These are phyloP conservation scores for Varanus komodoensis DNA, from an alignment of 2,113 vertebrate genomes.

Conservation along the genomic window DNA sequence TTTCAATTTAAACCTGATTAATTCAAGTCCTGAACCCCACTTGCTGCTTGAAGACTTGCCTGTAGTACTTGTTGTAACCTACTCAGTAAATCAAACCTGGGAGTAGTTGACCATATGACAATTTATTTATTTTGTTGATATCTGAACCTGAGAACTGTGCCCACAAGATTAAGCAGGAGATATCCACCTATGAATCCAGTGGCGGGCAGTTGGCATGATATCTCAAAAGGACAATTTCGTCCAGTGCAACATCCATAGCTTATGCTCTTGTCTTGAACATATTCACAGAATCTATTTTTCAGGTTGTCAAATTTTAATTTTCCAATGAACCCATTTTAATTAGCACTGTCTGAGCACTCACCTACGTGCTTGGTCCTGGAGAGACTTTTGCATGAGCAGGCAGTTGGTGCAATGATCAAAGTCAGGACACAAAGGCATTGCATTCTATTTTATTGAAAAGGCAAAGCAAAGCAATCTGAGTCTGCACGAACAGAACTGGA, in stretches of 20 bases:
- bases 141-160: not conserved
- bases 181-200: not conserved
- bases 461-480: not conserved
- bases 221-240: not conserved
- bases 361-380: not conserved
- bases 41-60: not conserved
- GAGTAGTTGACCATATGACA: too few species aligned
- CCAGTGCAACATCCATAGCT: not conserved
- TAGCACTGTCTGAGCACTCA: conserved; percentile 6
- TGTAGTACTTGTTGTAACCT: not conserved
- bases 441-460: not conserved
- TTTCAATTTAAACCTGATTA: too few species aligned
- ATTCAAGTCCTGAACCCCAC: too few species aligned
- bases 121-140: not conserved
- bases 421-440: conserved; percentile 3
- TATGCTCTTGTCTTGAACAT: not conserved
- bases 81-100: not conserved
- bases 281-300: not conserved
- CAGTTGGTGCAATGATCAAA: conserved; percentile 9
- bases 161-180: not conserved
- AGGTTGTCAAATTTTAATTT: conserved; percentile 2
- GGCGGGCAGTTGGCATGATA: not conserved
- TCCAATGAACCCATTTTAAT: conserved; percentile 12
- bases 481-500: not conserved
- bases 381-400: not conserved